These are phyloP conservation scores for Palythoa grandiflora DNA, from an alignment of 92 coral and sea anemone species.

Conservation along the genomic window DNA sequence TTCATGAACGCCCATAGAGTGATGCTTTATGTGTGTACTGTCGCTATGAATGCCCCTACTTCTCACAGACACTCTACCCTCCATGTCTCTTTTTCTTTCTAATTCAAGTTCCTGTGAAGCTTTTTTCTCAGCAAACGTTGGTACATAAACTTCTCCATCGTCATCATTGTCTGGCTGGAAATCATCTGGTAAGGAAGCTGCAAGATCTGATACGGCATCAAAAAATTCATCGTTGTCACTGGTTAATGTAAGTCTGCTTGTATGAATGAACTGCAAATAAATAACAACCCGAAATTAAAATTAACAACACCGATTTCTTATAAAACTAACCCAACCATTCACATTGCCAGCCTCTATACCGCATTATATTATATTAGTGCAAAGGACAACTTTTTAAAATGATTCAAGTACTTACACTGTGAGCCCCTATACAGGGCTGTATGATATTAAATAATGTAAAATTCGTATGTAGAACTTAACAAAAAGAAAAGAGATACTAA, in stretches of 20 bases:
- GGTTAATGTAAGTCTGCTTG: slow-evolving; percentile 74
- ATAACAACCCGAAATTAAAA: background rate
- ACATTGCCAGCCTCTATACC: too few species aligned
- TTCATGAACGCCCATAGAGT: background rate
- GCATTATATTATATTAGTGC: too few species aligned
- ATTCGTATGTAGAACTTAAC: too few species aligned
- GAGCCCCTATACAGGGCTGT: background rate
- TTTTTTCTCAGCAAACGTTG: slow-evolving; percentile 57
- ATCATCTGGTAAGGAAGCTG: slow-evolving; percentile 73
- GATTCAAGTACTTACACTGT: background rate
- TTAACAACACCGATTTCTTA: background rate
- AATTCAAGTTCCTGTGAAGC: background rate
- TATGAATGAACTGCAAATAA: slow-evolving; percentile 63
- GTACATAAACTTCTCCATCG: slow-evolving; percentile 84
- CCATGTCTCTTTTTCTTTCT: background rate
- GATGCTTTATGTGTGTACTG: background rate
- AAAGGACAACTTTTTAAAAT: too few species aligned
- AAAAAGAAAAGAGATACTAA: too few species aligned
- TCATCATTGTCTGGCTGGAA: slow-evolving; percentile 84
- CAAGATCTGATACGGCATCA: slow-evolving; percentile 86
- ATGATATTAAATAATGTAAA: too few species aligned
- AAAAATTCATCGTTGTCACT: slow-evolving; percentile 86
- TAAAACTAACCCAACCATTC: too few species aligned
- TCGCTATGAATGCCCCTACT: background rate
- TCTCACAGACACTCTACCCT: background rate